phyloP scores from a whole-genome alignment of 2,888 invertebrate species.

The Deilephila elpenor region DNA sequence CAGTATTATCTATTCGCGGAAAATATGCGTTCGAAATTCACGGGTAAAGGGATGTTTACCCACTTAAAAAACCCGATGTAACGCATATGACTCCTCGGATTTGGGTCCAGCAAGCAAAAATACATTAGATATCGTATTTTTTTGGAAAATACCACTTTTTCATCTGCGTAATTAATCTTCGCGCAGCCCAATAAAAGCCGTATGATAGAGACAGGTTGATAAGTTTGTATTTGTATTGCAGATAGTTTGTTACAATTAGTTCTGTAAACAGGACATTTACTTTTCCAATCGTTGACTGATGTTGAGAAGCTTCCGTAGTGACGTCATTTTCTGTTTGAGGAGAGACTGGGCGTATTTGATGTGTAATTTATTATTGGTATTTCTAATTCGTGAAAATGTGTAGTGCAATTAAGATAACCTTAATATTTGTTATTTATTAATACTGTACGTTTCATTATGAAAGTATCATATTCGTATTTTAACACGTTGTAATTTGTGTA shows the following conservation, averaged over 20 bases:
- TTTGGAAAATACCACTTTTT: too few relatives aligned
- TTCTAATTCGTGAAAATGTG: not conserved
- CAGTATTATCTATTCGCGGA: too few relatives aligned
- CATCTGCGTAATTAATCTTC: not conserved
- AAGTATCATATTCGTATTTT: not conserved
- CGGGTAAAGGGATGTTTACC: too few relatives aligned
- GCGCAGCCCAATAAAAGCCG: slow-evolving; percentile 13
- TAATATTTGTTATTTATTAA: not conserved
- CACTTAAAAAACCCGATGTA: too few relatives aligned
- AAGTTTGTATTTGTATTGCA: not conserved
- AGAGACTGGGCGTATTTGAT: not conserved
- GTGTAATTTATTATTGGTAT: not conserved
- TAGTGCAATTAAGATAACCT: not conserved
- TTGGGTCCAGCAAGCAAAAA: too few relatives aligned
- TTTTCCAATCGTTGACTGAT: not conserved
- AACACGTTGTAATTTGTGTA: not conserved
- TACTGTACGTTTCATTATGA: too few relatives aligned
- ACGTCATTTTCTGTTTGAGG: not conserved
- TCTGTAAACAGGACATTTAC: not conserved
- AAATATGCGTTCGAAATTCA: too few relatives aligned
- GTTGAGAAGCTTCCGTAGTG: not conserved
- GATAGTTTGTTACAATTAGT: not conserved
- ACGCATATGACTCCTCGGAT: too few relatives aligned
- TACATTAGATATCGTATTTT: too few relatives aligned
- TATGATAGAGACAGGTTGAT: not conserved